Percentiles rank a stretch among this genome's conserved stretches.
Conservation (phyloP, 2,797 vertebrate genomes). For the Nyctalus aviator region DNA sequence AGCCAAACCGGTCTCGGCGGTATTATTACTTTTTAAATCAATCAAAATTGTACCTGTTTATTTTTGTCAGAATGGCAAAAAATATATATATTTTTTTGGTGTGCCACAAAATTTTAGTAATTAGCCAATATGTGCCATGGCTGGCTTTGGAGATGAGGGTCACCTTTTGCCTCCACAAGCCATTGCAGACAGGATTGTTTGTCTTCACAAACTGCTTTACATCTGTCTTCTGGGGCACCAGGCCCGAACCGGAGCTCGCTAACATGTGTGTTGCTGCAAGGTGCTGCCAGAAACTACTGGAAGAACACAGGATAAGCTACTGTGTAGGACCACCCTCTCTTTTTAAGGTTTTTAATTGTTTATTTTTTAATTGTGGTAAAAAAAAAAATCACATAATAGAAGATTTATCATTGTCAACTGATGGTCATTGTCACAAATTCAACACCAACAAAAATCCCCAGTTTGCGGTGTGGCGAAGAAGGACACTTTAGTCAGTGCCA, state of each 20-base stretch:
- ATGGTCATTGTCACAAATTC: neutral
- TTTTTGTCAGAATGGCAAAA: neutral
- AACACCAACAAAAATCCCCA: neutral
- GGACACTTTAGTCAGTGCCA: neutral
- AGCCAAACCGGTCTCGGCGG: too few relatives aligned
- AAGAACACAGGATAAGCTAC: neutral
- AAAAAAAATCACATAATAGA: neutral
- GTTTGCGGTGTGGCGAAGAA: neutral
- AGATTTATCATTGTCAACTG: neutral
- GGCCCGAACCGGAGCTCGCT: fast-evolving
- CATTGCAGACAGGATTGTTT: neutral
- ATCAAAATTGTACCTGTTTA: neutral
- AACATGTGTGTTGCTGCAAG: fast-evolving
- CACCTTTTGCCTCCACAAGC: neutral
- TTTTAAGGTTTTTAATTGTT: neutral
- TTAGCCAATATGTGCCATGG: neutral
- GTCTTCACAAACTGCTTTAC: too few relatives aligned
- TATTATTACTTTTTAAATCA: neutral
- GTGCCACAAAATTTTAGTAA: neutral
- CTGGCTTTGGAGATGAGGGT: neutral
- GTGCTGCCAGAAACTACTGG: fast-evolving
- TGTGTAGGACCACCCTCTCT: neutral
- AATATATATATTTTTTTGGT: neutral
- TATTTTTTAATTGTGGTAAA: neutral
- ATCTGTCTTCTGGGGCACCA: neutral